Evolutionary conservation across 37 sponge, comb jelly and placozoan species (phyloP).

Genomic region (Bolinopsis microptera): DNA sequence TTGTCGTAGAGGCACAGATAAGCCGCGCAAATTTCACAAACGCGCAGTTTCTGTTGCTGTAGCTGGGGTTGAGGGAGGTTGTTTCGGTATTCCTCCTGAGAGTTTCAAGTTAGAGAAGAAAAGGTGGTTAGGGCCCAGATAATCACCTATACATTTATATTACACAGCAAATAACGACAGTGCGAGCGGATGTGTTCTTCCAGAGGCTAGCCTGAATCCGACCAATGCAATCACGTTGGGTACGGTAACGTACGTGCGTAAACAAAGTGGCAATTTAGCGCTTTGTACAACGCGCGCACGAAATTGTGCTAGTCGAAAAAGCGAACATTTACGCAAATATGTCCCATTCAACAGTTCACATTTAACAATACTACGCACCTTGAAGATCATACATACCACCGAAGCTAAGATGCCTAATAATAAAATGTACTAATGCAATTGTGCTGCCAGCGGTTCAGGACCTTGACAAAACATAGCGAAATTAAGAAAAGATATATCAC

Average conservation of each 20-base stretch:
- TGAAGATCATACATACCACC: slow-evolving; percentile 42
- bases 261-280: not conserved
- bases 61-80: slow-evolving; percentile 78
- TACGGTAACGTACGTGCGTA: not conserved
- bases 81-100: slow-evolving; percentile 85
- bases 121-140: not conserved
- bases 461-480: slow-evolving; percentile 54
- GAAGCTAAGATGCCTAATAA: slow-evolving; percentile 9
- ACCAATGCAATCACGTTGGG: too few species aligned
- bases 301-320: slow-evolving; percentile 19
- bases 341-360: slow-evolving; percentile 34
- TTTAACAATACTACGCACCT: slow-evolving; percentile 42
- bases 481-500: not conserved
- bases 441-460: slow-evolving; percentile 4
- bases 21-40: slow-evolving; percentile 99
- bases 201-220: too few species aligned
- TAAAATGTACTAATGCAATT: slow-evolving; percentile 29
- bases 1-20: slow-evolving; percentile 99
- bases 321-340: not conserved
- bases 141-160: too few species aligned
- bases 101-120: not conserved
- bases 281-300: not conserved
- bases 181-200: not conserved
- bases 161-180: not conserved
- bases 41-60: slow-evolving; percentile 96